These are phyloP conservation scores for Limnodromus scolopaceus DNA, from an alignment of 2,797 vertebrate species.

Conservation along the genomic window DNA sequence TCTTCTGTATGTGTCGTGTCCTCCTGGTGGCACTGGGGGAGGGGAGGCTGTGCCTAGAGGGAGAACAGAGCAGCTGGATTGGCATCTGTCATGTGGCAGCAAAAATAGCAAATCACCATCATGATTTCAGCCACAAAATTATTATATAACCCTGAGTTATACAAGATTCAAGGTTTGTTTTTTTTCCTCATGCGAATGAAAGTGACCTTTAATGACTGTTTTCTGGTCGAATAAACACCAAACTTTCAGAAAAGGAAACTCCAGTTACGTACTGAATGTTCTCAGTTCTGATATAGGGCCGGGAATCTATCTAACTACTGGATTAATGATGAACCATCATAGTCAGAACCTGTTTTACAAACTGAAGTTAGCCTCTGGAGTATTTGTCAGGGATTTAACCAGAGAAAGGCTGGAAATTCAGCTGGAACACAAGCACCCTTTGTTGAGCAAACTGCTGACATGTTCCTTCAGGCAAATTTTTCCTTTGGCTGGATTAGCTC, in stretches of 20 bases:
- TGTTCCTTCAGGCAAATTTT: slow-evolving; percentile 29
- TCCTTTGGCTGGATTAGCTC: not conserved
- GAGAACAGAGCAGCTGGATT: not conserved
- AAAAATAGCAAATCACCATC: not conserved
- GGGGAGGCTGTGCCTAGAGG: not conserved
- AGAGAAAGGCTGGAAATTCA: not conserved
- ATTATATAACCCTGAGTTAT: not conserved
- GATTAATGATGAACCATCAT: not conserved
- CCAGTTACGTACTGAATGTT: not conserved
- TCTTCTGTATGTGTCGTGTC: not conserved
- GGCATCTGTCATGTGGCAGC: not conserved
- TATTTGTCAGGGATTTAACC: slow-evolving; percentile 17
- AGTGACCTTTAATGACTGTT: slow-evolving; percentile 9
- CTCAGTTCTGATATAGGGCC: not conserved
- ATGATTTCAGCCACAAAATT: not conserved
- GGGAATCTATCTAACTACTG: not conserved
- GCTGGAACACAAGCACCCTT: not conserved
- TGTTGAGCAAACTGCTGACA: slow-evolving; percentile 16
- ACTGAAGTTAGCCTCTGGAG: not conserved
- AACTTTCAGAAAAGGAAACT: not conserved
- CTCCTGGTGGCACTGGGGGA: not conserved
- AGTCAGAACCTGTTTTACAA: not conserved
- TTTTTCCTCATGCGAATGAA: not conserved
- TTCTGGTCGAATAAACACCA: not conserved
- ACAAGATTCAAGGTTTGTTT: not conserved